phyloP scores from a whole-genome alignment of 1,140 invertebrate species.

The Ganaspis sp. region DNA sequence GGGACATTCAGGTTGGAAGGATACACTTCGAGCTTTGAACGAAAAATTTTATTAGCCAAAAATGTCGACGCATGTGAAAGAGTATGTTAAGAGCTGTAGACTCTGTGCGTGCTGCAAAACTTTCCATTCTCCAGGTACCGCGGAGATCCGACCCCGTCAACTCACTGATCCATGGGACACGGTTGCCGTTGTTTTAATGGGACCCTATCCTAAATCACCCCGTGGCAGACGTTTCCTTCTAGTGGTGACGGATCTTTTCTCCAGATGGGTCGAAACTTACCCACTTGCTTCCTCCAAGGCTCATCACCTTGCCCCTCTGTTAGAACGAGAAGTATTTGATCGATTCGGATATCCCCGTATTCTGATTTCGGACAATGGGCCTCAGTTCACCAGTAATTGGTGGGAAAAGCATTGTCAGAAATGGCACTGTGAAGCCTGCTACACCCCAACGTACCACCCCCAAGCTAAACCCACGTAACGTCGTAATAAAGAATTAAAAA shows the following conservation, averaged over 20 bases:
- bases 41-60: background rate
- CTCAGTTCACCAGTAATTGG: background rate
- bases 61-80: background rate
- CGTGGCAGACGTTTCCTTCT: no score
- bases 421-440: background rate
- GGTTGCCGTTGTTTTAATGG: no score
- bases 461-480: background rate
- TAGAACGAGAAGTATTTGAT: no score
- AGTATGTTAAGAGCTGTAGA: background rate
- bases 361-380: background rate
- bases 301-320: no score
- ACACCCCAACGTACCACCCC: background rate
- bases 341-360: background rate
- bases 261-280: no score
- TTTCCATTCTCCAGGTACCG: no score
- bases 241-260: no score
- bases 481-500: background rate
- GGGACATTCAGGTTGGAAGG: background rate
- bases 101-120: background rate
- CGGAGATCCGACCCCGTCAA: no score
- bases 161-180: no score
- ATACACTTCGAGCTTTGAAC: background rate
- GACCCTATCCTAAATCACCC: no score
- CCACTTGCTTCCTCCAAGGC: no score
- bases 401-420: background rate